Evolutionary conservation across 2,113 vertebrate genomes (phyloP).

Genomic region (Lutjanus erythropterus): DNA sequence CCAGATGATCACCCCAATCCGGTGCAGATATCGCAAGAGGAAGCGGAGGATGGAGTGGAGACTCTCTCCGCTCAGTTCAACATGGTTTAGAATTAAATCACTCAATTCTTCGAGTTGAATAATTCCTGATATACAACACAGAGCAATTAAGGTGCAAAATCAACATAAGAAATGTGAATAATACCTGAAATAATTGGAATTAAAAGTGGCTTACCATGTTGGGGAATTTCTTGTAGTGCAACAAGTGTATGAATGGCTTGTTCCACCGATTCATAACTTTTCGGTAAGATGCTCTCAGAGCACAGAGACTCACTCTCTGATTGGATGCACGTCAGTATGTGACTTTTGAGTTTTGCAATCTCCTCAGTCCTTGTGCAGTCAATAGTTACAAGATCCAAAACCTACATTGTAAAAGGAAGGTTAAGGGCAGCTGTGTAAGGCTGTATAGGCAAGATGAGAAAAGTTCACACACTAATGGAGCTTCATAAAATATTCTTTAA

Average conservation of each 20-base stretch:
- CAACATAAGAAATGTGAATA: not conserved
- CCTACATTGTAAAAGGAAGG: slow-evolving; percentile 8
- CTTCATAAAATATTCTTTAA: not conserved
- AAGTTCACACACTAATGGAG: not conserved
- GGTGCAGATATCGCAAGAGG: slow-evolving; percentile 44
- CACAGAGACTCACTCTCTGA: slow-evolving; percentile 11
- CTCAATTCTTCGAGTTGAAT: slow-evolving; percentile 29
- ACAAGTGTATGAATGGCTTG: slow-evolving; percentile 34
- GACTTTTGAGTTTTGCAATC: slow-evolving; percentile 23
- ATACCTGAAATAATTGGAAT: not conserved
- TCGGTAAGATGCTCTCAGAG: slow-evolving; percentile 37
- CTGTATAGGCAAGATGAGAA: not conserved
- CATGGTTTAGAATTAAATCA: slow-evolving; percentile 32
- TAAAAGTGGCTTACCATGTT: slow-evolving; percentile 31
- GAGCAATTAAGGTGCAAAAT: not conserved
- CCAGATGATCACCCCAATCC: slow-evolving; percentile 46
- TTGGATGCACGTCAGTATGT: slow-evolving; percentile 31
- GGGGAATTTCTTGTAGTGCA: slow-evolving; percentile 17
- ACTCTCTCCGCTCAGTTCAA: slow-evolving; percentile 28
- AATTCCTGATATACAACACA: slow-evolving; percentile 19
- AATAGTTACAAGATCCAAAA: slow-evolving; percentile 39
- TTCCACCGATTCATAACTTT: slow-evolving; percentile 35
- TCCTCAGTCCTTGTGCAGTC: slow-evolving; percentile 37
- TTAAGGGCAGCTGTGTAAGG: not conserved
- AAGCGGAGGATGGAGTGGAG: slow-evolving; percentile 24